A percentile compares a stretch with the other conserved stretches of the same genome.
Conservation (phyloP, 2,888 invertebrate genomes). For the Morinoia aosen region DNA sequence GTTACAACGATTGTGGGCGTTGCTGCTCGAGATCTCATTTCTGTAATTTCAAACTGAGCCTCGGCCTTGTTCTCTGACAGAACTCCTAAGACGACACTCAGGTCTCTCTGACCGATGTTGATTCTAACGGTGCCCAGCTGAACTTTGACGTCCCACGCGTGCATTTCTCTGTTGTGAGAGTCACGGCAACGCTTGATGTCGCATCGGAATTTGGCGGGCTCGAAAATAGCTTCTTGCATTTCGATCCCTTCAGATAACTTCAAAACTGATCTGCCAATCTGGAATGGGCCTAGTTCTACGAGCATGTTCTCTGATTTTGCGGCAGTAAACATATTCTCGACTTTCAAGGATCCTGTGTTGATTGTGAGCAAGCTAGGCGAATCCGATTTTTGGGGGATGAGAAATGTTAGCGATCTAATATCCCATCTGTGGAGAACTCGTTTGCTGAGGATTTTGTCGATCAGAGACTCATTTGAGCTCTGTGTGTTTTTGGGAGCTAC, state of each 20-base stretch:
- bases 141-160: constrained; percentile 78
- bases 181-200: constrained; percentile 78
- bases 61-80: constrained; percentile 80
- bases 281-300: constrained; percentile 79
- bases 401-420: constrained; percentile 81
- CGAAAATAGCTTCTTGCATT: constrained; percentile 83
- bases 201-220: constrained; percentile 80
- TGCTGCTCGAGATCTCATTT: constrained; percentile 58
- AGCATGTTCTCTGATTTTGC: constrained; percentile 80
- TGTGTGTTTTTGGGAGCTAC: constrained; percentile 78
- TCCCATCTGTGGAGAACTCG: constrained; percentile 78
- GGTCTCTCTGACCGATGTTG: constrained; percentile 82
- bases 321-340: constrained; percentile 85
- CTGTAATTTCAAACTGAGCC: constrained; percentile 68
- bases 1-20: constrained; percentile 54
- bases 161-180: constrained; percentile 69
- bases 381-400: constrained; percentile 84
- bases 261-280: constrained; percentile 73
- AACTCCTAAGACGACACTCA: constrained; percentile 81
- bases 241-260: constrained; percentile 80
- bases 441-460: constrained; percentile 71
- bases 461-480: constrained; percentile 54
- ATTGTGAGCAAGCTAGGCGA: constrained; percentile 83
- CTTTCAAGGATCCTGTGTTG: constrained; percentile 82
- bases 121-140: constrained; percentile 79